phyloP scores from a whole-genome alignment of 2,797 vertebrate genomes.

The Agapornis canus region DNA sequence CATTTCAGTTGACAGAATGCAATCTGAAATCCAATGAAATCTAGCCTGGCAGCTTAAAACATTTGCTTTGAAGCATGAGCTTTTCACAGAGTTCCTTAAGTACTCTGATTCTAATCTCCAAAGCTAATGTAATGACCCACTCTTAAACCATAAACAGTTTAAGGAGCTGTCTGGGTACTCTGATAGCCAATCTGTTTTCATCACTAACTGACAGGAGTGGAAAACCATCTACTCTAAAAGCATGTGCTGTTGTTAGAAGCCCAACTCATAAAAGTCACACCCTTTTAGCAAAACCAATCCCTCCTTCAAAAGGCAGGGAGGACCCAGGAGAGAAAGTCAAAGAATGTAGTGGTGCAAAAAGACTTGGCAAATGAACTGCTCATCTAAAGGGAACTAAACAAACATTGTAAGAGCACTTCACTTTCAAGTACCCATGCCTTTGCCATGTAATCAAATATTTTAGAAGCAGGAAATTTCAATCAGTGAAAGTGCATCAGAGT shows the following conservation, averaged over 20 bases:
- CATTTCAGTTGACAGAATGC: background rate
- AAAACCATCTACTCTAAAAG: background rate
- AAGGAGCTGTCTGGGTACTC: background rate
- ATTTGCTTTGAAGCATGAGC: background rate
- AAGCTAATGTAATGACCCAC: background rate
- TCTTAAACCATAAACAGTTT: background rate
- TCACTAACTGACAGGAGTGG: background rate
- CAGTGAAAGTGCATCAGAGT: background rate
- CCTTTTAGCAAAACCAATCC: background rate
- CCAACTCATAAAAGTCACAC: rapidly evolving
- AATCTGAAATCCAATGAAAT: background rate
- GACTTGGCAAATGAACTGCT: background rate
- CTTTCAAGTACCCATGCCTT: background rate
- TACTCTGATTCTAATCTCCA: background rate
- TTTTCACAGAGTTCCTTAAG: background rate
- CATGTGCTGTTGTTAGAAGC: background rate
- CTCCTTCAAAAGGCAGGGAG: background rate
- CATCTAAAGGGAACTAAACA: background rate
- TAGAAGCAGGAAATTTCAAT: background rate
- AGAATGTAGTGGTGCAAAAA: background rate
- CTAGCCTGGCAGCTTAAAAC: background rate
- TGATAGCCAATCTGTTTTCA: background rate
- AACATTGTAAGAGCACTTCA: background rate
- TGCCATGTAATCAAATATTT: background rate
- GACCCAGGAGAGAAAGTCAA: background rate